phyloP scores from a whole-genome alignment of 2,113 vertebrate genomes.

The Thunnus thynnus region DNA sequence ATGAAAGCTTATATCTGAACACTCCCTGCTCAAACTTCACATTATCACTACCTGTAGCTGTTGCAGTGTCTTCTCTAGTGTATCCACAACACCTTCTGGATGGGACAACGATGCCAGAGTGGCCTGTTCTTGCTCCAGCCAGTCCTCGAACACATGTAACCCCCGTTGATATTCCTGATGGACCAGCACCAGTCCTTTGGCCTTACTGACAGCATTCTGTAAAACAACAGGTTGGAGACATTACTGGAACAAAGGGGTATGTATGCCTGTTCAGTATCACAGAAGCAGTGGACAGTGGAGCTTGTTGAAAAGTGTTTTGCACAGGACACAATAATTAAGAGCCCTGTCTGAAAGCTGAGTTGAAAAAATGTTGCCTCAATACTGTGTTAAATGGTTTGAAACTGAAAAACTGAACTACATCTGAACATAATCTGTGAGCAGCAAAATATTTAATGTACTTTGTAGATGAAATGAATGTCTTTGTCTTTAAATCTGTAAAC shows the following conservation, averaged over 20 bases:
- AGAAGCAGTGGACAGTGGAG: neutral
- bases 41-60: slow-evolving; percentile 90
- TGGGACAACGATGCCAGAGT: slow-evolving; percentile 86
- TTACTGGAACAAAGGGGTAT: neutral
- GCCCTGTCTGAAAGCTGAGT: neutral
- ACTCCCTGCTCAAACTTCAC: neutral
- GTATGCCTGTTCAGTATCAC: neutral
- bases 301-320: neutral
- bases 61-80: slow-evolving; percentile 87
- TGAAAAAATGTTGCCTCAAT: neutral
- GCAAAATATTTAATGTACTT: too few species aligned
- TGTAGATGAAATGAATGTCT: too few species aligned
- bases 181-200: slow-evolving; percentile 89
- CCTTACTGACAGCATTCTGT: slow-evolving; percentile 90
- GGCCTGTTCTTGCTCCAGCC: slow-evolving; percentile 93
- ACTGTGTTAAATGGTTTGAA: too few species aligned
- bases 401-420: too few species aligned
- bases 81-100: slow-evolving; percentile 87
- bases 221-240: slow-evolving; percentile 35
- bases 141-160: slow-evolving; percentile 93
- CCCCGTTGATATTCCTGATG: slow-evolving; percentile 95
- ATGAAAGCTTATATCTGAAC: neutral
- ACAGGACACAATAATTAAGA: neutral
- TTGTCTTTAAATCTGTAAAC: slow-evolving; percentile 1
- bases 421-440: too few species aligned